phyloP scores from a whole-genome alignment of 2,113 vertebrate species.

The Tiliqua scincoides region DNA sequence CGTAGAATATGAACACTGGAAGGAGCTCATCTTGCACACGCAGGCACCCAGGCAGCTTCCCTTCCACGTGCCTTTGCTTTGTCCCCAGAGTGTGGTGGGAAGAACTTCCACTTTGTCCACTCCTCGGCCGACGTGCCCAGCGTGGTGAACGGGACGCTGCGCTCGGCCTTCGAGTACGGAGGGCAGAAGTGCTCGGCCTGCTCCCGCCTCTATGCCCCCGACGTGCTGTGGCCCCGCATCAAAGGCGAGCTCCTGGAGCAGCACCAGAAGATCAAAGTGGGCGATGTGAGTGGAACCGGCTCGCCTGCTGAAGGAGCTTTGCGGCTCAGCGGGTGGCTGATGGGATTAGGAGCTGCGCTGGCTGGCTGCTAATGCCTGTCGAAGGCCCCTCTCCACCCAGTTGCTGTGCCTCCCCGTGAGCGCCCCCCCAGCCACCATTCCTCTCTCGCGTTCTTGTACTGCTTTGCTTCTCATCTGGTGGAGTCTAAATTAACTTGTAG shows the following conservation, averaged over 20 bases:
- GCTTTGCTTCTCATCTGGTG: background rate
- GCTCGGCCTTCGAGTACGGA: slow-evolving; percentile 93
- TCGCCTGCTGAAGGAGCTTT: slow-evolving; percentile 62
- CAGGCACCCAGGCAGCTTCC: rapidly evolving
- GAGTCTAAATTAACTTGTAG: slow-evolving; percentile 66
- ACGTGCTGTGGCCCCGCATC: slow-evolving; percentile 89
- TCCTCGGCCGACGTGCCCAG: slow-evolving; percentile 84
- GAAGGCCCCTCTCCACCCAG: slow-evolving; percentile 52
- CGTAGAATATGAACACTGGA: too few species aligned
- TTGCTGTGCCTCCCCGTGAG: slow-evolving; percentile 29
- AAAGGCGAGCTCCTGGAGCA: slow-evolving; percentile 84
- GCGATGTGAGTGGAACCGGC: slow-evolving; percentile 83
- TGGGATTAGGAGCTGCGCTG: slow-evolving; percentile 71
- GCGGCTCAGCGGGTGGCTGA: slow-evolving; percentile 73
- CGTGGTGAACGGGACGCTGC: slow-evolving; percentile 88
- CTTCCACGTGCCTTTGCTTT: background rate
- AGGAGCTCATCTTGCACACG: rapidly evolving
- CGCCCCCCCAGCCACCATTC: too few species aligned
- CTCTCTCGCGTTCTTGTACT: too few species aligned
- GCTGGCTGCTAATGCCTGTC: slow-evolving; percentile 70
- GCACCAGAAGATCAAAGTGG: slow-evolving; percentile 84
- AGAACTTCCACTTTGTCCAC: slow-evolving; percentile 98
- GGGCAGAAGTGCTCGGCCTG: slow-evolving; percentile 98
- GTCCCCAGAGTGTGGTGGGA: slow-evolving; percentile 91
- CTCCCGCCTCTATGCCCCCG: slow-evolving; percentile 91